Base-by-base conservation (phyloP, 1,140 invertebrate genomes). In the Asbolus verrucosus region DNA sequence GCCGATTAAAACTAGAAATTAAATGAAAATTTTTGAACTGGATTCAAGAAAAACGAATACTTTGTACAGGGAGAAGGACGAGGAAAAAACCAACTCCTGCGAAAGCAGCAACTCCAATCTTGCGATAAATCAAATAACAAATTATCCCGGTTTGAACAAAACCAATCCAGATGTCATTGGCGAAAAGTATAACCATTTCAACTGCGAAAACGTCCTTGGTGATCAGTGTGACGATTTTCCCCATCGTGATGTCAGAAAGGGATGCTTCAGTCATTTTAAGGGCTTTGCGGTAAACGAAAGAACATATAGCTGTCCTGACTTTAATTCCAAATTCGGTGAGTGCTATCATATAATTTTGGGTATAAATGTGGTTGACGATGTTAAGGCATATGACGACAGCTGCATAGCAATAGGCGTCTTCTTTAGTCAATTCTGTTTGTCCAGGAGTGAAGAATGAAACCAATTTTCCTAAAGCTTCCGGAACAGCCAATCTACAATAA, bases 171-270 rank as follows among this genome's bases (percentile, higher is more conserved):
- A 92, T 76, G 67, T 90, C 90, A 74, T 90, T 86, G 3, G 90
- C 72, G 76, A 90, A 87, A 61, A 88, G 82, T 0, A 87, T 81
- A 0, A 88, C 86, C 63, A 88, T 82, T 77, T 91, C 89, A 72
- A 92, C 91, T 18, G 88, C 81, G 15, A 87, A 88, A 6, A 91
- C 86, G 76, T 96, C 94, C 67, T 95, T 96, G 0, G 94, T 94
- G 50, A 96, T 80, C 0, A 96, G 84, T 79, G 96, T 97, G 0
- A 96, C 89, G 38, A 95, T 91, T 77, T 94, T 91, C 0, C 94
- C 94, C 1, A 91, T 89, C 0, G 92, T 92, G 77, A 91, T 87
- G 0, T 88, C 88, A 11, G 43, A 15, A 11, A 94, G 81, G 8
- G 92, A 89, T 9, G 84, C 85, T 67, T 83, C 84, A 4, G 86